Evolutionary conservation across 2,113 vertebrate species (phyloP), one percentile per base, ranked within the genome.

Genomic region (Calidris pygmaea): DNA sequence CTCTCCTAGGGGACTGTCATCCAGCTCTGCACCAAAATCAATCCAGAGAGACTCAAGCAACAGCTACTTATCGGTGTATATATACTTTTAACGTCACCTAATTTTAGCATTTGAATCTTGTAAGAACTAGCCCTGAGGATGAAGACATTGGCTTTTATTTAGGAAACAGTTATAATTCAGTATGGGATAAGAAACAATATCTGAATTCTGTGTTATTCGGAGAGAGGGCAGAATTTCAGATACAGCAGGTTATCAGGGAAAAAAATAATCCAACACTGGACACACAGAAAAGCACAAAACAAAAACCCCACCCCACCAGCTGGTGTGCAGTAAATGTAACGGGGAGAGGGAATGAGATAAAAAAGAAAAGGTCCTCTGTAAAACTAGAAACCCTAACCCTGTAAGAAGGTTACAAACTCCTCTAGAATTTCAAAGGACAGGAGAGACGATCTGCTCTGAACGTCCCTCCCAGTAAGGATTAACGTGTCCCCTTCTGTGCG

Each of bases 401-500:
- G 2, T 56, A 30, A 50, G 41, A 1, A 85, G 29, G 12, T 65
- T 56, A 76, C 29, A 70, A 68, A 24, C 32, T 30, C 30, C 62
- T 72, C 66, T 41, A 47, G 37, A 43, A 79, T 78, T 59, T 59
- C 67, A n/a, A 35, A 68, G 41, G 34, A 19, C 19, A 30, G 2
- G 4, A 86, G 45, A 8, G 41, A 73, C 9, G 35, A 77, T 27
- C 24, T 81, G 52, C 41, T 78, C 1, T 0, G 70, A 60, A 52
- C 37, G 26, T 30, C n/a, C 60, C 35, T 73, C 67, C 37, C 3
- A 45, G 58, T 5, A n/a, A 66, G 47, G 67, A 85, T 8, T 52
- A 66, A 30, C 0, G 3, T 10, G 32, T 8, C 21, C 1, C 41
- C 60, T 52, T 17, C 32, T 23, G 34, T 5, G 62, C 3, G 7